A percentile compares a stretch with the other conserved stretches of the same genome.
phyloP scores from a whole-genome alignment of 2,888 invertebrate species.

The Lithophane semibrunnea region DNA sequence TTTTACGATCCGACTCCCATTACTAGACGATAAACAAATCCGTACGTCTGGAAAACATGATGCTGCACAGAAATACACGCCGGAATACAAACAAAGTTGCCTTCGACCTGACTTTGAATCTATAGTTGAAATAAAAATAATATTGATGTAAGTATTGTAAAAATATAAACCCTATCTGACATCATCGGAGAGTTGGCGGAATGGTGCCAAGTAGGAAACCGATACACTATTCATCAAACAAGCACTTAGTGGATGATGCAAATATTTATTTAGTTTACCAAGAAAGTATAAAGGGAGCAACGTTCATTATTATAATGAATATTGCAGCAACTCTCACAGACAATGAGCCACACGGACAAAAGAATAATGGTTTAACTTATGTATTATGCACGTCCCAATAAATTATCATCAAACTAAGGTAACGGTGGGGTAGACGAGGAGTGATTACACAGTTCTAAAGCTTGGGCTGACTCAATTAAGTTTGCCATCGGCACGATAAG shows the following conservation, averaged over 20 bases:
- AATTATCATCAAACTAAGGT: conserved; percentile 74
- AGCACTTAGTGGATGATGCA: conserved; percentile 61
- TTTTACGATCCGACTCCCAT: conserved; percentile 82
- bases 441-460: conserved; percentile 65
- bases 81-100: conserved; percentile 79
- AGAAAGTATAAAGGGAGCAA: conserved; percentile 48
- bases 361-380: conserved; percentile 60
- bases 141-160: conserved; percentile 38
- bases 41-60: conserved; percentile 79
- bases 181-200: conserved; percentile 68
- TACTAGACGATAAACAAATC: conserved; percentile 84
- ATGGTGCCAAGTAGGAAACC: conserved; percentile 63
- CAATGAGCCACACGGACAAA: conserved; percentile 60
- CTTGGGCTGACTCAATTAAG: neutral
- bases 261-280: conserved; percentile 35
- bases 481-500: neutral
- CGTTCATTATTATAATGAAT: conserved; percentile 54
- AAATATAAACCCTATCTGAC: conserved; percentile 60
- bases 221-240: conserved; percentile 70
- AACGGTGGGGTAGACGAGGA: conserved; percentile 69
- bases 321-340: conserved; percentile 56
- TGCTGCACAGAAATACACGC: conserved; percentile 81
- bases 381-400: conserved; percentile 66
- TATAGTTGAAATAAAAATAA: conserved; percentile 56
- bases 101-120: conserved; percentile 65